Evolutionary conservation across 2,888 invertebrate genomes (phyloP).

Genomic region (Heliconius charithonia): DNA sequence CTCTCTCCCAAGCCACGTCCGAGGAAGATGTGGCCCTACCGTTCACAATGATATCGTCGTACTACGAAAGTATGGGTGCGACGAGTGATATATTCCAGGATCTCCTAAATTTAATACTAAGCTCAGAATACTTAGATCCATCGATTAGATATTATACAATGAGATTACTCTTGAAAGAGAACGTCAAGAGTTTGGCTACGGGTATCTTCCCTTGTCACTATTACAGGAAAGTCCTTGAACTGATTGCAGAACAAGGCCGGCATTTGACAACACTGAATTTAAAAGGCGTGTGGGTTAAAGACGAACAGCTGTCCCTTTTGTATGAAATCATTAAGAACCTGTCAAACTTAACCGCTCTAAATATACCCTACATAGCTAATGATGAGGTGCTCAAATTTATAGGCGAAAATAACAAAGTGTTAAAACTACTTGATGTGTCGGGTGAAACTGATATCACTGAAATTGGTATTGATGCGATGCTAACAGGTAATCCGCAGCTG

Average conservation of each 20-base stretch:
- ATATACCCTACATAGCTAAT: conserved; percentile 88
- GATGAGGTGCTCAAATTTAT: conserved; percentile 86
- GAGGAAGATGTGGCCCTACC: conserved; percentile 83
- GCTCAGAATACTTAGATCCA: conserved; percentile 87
- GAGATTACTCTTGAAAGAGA: conserved; percentile 85
- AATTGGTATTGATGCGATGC: conserved; percentile 84
- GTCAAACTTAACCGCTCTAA: conserved; percentile 83
- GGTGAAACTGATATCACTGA: conserved; percentile 88
- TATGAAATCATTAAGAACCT: conserved; percentile 85
- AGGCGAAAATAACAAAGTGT: conserved; percentile 79
- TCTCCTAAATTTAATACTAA: conserved; percentile 85
- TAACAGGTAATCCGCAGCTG: conserved; percentile 79
- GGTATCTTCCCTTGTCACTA: conserved; percentile 89
- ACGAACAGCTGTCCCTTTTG: conserved; percentile 86
- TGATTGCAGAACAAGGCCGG: conserved; percentile 85
- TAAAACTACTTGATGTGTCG: conserved; percentile 86
- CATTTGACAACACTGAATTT: conserved; percentile 86
- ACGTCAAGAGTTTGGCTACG: conserved; percentile 86
- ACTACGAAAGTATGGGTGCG: conserved; percentile 84
- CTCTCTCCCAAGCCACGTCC: conserved; percentile 85
- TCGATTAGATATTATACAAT: conserved; percentile 87
- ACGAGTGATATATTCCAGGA: conserved; percentile 88
- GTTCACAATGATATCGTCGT: conserved; percentile 85
- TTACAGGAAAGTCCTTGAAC: conserved; percentile 87
- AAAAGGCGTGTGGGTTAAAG: conserved; percentile 89